A percentile compares a stretch with the other conserved stretches of the same genome.
Evolutionary conservation across 2,888 invertebrate genomes (phyloP).

Genomic region (Hipparchia semele): DNA sequence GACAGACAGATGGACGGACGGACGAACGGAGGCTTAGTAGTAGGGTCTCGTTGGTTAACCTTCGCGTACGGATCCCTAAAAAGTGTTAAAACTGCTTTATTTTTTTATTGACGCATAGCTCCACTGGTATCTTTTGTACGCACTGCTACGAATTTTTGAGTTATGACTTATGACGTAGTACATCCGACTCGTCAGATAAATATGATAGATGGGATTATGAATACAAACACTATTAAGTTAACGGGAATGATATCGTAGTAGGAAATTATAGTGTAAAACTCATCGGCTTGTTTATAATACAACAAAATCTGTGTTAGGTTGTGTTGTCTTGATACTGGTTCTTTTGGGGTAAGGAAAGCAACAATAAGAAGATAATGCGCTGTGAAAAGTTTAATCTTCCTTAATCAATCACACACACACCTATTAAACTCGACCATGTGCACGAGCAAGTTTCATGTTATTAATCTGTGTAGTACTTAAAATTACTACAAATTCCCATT

Average conservation of each 20-base stretch:
- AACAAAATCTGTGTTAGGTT: too few species aligned
- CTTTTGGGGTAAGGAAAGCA: too few species aligned
- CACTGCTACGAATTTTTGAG: conserved; percentile 48
- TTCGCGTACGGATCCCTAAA: neutral
- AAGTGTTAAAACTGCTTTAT: neutral
- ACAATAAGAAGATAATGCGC: too few species aligned
- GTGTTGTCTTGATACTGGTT: too few species aligned
- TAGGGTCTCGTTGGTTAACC: too few species aligned
- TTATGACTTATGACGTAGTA: conserved; percentile 39
- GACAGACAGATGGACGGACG: too few species aligned
- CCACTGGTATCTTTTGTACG: conserved; percentile 37
- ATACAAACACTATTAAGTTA: conserved; percentile 1
- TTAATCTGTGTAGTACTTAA: too few species aligned
- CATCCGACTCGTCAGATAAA: conserved; percentile 42
- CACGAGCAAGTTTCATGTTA: too few species aligned
- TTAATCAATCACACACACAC: neutral
- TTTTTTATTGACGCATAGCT: conserved; percentile 12
- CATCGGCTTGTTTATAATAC: neutral
- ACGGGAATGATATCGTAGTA: neutral
- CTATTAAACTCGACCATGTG: too few species aligned
- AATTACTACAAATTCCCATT: too few species aligned
- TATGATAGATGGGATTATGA: conserved; percentile 48
- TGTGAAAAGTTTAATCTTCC: neutral
- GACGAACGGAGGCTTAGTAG: too few species aligned
- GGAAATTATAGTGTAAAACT: neutral